Evolutionary conservation across 2,797 vertebrate species (phyloP), one percentile per base, ranked within the genome.

Genomic region (Trachops cirrhosus): DNA sequence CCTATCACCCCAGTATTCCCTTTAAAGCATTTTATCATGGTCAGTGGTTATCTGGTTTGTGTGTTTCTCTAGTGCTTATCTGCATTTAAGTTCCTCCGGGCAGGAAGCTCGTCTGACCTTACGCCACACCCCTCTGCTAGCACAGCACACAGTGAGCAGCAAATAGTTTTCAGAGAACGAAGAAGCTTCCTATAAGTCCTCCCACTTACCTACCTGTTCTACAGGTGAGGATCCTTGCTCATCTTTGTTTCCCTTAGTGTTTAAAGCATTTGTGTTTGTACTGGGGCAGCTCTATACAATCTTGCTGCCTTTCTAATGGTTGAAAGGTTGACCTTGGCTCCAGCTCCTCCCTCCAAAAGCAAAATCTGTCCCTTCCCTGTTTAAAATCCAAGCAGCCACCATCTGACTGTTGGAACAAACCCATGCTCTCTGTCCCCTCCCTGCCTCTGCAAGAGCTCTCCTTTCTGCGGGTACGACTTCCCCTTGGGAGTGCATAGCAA

Each of bases 61-160:
- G 64, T 79, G 86, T 88, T 77, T 78, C 95, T 79, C 87, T 54
- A 22, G 78, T 85, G 88, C 67, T 96, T 93, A 93, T 86, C 92
- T 4, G 19, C 39, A 83, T 19, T 22, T 24, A 34, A 92, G 86
- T 50, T 46, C 67, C 78, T 74, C 29, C 7, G 5, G 59, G 32
- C 62, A 90, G 41, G 62, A 94, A 70, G 24, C 10, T 16, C 37
- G 11, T 87, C 71, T 86, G 62, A 70, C 67, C 52, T 86, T 16
- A 15, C 1, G 9, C n/a, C 62, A 70, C 34, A 67, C 32, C 21
- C 84, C 41, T 89, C 54, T 74, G 41, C 52, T 41, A 41, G 41
- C 77, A 32, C 15, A 59, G n/a, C 32, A 9, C 32, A 14, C 14
- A 18, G n/a, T 3, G 44, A 4, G 15, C 48, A 41, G 59, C 39